Conservation (phyloP, 2,797 vertebrate genomes). For the Tadarida brasiliensis region DNA sequence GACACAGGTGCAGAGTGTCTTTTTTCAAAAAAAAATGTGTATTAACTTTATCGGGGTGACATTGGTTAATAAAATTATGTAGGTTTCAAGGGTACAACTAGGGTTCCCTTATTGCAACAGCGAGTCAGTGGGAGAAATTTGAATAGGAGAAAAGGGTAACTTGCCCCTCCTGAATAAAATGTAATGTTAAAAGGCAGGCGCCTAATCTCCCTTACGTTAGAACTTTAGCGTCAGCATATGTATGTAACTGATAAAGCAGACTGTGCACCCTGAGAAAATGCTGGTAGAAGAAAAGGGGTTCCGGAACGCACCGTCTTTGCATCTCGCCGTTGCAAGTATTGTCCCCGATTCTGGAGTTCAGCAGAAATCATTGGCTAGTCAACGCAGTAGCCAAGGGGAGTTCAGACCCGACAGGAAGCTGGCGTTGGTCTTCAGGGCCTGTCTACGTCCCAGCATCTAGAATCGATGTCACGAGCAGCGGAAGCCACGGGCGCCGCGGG, state of each 20-base stretch:
- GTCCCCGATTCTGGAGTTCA: neutral
- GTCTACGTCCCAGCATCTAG: neutral
- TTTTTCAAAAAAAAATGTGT: neutral
- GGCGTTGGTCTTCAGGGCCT: neutral
- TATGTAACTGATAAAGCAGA: conserved; percentile 81
- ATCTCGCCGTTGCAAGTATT: conserved; percentile 72
- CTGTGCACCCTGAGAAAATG: conserved; percentile 78
- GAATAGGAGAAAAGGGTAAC: neutral
- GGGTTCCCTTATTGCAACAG: neutral
- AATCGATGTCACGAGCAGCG: neutral
- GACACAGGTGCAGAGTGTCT: neutral
- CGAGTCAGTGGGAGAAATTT: neutral
- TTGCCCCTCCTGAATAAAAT: neutral
- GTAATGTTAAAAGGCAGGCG: neutral
- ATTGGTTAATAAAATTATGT: neutral
- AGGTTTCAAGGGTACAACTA: neutral
- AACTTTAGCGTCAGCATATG: conserved; percentile 60
- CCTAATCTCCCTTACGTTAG: neutral
- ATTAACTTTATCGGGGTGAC: neutral
- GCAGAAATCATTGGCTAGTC: neutral
- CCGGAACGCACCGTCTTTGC: conserved; percentile 75
- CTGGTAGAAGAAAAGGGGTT: conserved; percentile 74
- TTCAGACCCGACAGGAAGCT: neutral
- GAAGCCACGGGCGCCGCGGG: neutral
- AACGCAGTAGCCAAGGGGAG: neutral